A percentile compares a stretch with the other conserved stretches of the same genome.
Evolutionary conservation across 2,797 vertebrate genomes (phyloP).

Genomic region (Sebastes taczanowskii): DNA sequence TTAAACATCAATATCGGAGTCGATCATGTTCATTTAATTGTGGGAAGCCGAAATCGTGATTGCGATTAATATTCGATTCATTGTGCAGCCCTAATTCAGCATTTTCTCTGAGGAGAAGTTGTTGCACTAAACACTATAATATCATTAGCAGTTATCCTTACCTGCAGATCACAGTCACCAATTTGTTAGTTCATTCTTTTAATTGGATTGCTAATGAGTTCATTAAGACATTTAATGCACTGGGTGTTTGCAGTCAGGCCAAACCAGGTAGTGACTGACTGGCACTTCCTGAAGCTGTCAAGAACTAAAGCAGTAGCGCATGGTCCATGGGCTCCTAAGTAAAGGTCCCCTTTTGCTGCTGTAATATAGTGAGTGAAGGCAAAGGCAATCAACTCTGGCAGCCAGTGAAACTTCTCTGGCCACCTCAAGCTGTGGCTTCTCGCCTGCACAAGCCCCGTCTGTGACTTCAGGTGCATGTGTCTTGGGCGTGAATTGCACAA

Average conservation of each 20-base stretch:
- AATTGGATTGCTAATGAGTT: conserved; percentile 73
- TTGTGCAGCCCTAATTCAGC: not conserved
- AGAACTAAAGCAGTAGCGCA: conserved; percentile 44
- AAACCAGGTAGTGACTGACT: conserved; percentile 32
- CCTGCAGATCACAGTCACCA: conserved; percentile 39
- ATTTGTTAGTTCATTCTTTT: conserved; percentile 53
- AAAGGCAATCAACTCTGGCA: conserved; percentile 61
- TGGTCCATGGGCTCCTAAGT: conserved; percentile 47
- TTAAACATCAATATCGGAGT: no score
- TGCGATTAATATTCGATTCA: no score
- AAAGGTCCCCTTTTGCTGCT: conserved; percentile 54
- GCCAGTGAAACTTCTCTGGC: conserved; percentile 35
- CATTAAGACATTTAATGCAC: conserved; percentile 54
- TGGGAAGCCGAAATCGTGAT: no score
- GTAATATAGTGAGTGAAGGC: conserved; percentile 54
- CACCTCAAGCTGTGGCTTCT: conserved; percentile 23
- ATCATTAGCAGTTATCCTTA: conserved; percentile 34
- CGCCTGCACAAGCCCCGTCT: conserved; percentile 8
- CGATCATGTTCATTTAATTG: no score
- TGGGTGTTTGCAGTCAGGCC: conserved; percentile 34
- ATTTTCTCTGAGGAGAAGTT: conserved; percentile 4
- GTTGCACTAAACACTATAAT: conserved; percentile 33
- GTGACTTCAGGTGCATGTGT: conserved; percentile 30
- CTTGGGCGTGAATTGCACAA: conserved; percentile 49
- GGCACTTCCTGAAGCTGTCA: conserved; percentile 59